Evolutionary conservation across 2,113 vertebrate species (phyloP), one percentile per base, ranked within the genome.

Genomic region (Rhegmatorhina hoffmannsi): DNA sequence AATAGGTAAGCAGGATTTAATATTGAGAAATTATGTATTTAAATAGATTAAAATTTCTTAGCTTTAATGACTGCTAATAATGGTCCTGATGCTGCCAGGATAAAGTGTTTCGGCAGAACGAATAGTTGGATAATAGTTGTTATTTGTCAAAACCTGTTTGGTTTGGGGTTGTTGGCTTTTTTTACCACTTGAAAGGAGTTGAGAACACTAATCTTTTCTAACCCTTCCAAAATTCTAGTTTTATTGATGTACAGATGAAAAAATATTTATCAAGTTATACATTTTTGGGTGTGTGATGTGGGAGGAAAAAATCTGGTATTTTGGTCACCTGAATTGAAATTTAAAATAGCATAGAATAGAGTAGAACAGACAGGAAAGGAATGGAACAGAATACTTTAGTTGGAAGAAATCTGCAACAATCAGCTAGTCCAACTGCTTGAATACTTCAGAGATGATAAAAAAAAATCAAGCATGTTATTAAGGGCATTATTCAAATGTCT

Each of bases 91-190:
- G 36, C 10, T 44, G 15, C 15, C n/a, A 68, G 7, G 26, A 50
- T 53, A 58, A 87, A 50, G 21, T 40, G 4, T 50, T 81, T 92
- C 25, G 46, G 15, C 6, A 60, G 10, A 44, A 56, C 60, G 33
- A 70, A 67, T 66, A 86, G 4, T 8, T 89, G 28, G 5, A 20
- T 80, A 52, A 64, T 21, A 88, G 31, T 26, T 44, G 3, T 74
- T 92, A 47, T 53, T 11, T 79, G 34, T 58, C 24, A 33, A 43
- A 60, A 56, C 7, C 2, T 38, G 0, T 53, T 58, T 38, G 29
- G 5, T 43, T 58, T 58, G 18, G 6, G 6, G 2, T 84, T 75
- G 8, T 43, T 43, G 2, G 0, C 1, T 19, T 8, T 25, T 14
- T 14, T 8, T 38, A 14, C 7, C 10, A 47, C 34, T 58, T 73